Conservation (phyloP, 2,888 invertebrate species). For the Allygus modestus region DNA sequence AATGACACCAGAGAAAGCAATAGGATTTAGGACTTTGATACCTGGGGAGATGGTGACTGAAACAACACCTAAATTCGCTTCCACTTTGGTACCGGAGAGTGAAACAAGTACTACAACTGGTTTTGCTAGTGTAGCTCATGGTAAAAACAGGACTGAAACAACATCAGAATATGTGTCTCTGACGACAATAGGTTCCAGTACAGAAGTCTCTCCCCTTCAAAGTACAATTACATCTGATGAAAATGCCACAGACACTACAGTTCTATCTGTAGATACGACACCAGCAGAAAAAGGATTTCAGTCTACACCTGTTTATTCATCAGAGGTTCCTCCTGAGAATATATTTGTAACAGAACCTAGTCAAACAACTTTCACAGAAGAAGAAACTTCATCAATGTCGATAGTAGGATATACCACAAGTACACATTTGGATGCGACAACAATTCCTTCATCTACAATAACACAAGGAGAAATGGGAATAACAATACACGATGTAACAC, state of each 20-base stretch:
- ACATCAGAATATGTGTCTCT: background rate
- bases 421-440: too few species aligned
- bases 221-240: background rate
- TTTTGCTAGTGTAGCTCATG: background rate
- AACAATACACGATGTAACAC: background rate
- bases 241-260: background rate
- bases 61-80: background rate
- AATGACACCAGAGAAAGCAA: background rate
- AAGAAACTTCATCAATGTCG: background rate
- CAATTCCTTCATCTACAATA: background rate
- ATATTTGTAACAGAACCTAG: background rate
- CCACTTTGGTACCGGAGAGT: background rate
- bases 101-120: background rate
- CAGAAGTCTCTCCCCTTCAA: background rate
- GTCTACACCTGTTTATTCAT: background rate
- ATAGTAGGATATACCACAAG: background rate
- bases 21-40: background rate
- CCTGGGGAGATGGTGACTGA: background rate
- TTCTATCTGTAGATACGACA: background rate
- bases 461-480: background rate
- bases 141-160: background rate
- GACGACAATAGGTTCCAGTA: background rate
- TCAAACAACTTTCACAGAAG: constrained; percentile 10
- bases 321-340: background rate
- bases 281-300: background rate